Evolutionary conservation across 2,113 vertebrate species (phyloP), one percentile per base, ranked within the genome.

Genomic region (Neopipo cinnamomea): DNA sequence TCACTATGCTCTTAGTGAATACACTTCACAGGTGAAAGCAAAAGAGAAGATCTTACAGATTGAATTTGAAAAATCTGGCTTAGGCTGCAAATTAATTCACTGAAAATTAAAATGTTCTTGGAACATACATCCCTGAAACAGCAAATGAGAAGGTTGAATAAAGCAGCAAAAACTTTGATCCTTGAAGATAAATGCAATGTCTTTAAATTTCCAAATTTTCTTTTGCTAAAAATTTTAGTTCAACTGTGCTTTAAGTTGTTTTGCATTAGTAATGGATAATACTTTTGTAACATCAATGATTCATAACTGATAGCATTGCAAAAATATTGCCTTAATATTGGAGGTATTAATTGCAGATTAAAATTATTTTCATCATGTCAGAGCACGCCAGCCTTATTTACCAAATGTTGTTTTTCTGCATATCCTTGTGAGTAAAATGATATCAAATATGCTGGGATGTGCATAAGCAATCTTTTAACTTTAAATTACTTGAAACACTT

Each of bases 181-280:
- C 39, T 23, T 67, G 65, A 96, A 90, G 44, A 49, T 28, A 95
- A 96, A 75, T 67, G 52, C 27, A 90, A 68, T 4, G 42, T 19
- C 47, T 39, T 55, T 44, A 35, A 47, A 79, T 71, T 56, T 79
- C 53, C 74, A 52, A 84, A 52, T 58, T 42, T 44, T 33, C 30
- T 84, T 65, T 53, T 39, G 3, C 39, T 39, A 27, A n/a, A 41
- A 79, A 35, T 65, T 74, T 82, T 46, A 80, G 20, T 72, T 94
- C 24, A n/a, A 76, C n/a, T 94, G 39, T 41, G 50, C 39, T 96
- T 90, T 90, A 79, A 95, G 41, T 15, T 50, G 61, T 73, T 94
- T 76, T 76, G 18, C 67, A 80, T 82, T 83, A 93, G 22, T 77
- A 86, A 73, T 18, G 71, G 58, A 74, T 81, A 46, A 65, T 27